Evolutionary conservation across 2,797 vertebrate species (phyloP).

Genomic region (Dermochelys coriacea): DNA sequence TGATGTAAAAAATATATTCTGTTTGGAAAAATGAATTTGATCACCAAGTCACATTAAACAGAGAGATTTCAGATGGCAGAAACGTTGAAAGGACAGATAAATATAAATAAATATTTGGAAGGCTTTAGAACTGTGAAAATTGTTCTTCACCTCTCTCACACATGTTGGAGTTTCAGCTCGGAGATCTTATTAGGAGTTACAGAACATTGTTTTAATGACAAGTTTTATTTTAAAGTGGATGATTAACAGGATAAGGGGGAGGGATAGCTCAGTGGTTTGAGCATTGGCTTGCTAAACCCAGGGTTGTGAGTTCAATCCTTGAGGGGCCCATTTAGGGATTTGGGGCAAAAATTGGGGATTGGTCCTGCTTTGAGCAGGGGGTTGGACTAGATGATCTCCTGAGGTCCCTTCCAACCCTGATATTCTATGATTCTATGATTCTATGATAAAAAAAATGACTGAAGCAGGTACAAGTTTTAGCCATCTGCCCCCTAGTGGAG

Average conservation of each 20-base stretch:
- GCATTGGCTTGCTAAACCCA: too few species aligned
- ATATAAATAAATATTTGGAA: rapidly evolving
- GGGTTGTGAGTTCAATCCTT: too few species aligned
- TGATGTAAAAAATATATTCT: background rate
- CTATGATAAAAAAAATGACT: background rate
- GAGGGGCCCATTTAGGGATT: too few species aligned
- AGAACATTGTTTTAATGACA: background rate
- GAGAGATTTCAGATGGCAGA: background rate
- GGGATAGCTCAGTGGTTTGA: too few species aligned
- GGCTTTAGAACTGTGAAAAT: background rate
- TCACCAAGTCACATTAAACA: background rate
- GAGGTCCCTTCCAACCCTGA: too few species aligned
- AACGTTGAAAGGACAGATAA: background rate
- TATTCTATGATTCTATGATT: too few species aligned
- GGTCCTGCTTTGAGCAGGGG: too few species aligned
- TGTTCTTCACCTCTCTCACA: background rate
- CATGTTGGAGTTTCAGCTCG: background rate
- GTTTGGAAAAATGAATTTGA: background rate
- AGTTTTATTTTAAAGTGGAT: background rate
- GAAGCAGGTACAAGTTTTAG: background rate
- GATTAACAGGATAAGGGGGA: background rate
- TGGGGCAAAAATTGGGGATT: too few species aligned
- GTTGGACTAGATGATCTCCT: too few species aligned
- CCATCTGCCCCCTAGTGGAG: background rate
- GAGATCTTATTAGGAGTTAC: rapidly evolving